Percentiles rank a stretch among this genome's conserved stretches.
These are phyloP conservation scores for Pristionchus entomophagus DNA, from an alignment of 2,888 invertebrate species.

Conservation along the genomic window DNA sequence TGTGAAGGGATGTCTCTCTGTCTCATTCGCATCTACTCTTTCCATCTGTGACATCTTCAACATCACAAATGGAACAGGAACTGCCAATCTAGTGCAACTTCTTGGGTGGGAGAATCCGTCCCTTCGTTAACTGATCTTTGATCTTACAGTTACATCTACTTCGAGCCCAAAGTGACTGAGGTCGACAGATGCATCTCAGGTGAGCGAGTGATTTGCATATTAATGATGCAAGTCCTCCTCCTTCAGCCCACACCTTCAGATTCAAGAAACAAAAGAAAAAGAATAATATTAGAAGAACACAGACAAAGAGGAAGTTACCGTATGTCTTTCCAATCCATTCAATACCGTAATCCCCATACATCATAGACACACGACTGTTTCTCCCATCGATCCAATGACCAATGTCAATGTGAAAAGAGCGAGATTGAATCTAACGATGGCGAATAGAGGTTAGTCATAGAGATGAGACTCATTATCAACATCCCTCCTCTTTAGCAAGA, in stretches of 20 bases:
- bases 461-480: background rate
- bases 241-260: background rate
- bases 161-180: slow-evolving; percentile 28
- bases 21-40: slow-evolving; percentile 22
- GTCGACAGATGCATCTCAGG: slow-evolving; percentile 9
- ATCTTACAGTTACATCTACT: slow-evolving; percentile 33
- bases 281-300: background rate
- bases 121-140: background rate
- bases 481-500: background rate
- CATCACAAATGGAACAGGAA: slow-evolving; percentile 30
- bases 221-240: background rate
- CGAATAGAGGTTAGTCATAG: background rate
- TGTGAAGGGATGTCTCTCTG: slow-evolving; percentile 26
- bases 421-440: slow-evolving; percentile 5
- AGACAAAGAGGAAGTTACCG: background rate
- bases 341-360: background rate
- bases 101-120: background rate
- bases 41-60: slow-evolving; percentile 44
- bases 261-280: background rate
- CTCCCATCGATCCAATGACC: slow-evolving; percentile 28
- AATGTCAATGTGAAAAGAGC: background rate
- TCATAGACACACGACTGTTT: background rate
- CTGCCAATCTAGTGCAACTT: slow-evolving; percentile 36
- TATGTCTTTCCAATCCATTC: background rate
- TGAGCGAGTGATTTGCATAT: background rate